phyloP scores from a whole-genome alignment of 2,888 invertebrate genomes.

The Sphecodes monilicornis region DNA sequence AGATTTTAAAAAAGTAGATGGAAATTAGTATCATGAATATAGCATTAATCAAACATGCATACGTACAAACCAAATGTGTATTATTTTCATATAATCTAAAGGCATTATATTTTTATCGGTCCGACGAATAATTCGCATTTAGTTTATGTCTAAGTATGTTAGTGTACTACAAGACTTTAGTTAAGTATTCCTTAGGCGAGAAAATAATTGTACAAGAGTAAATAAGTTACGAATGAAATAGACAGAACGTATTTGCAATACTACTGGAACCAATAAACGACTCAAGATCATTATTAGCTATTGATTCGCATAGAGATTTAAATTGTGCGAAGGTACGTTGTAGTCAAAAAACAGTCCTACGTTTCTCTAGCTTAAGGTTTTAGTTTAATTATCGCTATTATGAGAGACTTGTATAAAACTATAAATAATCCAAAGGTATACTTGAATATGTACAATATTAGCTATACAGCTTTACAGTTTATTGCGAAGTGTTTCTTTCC shows the following conservation, averaged over 20 bases:
- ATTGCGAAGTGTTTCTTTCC: conserved; percentile 39
- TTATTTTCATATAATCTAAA: conserved; percentile 66
- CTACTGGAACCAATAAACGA: conserved; percentile 42
- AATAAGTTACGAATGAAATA: conserved; percentile 36
- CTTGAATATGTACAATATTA: conserved; percentile 57
- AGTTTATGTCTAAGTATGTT: conserved; percentile 53
- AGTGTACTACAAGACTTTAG: conserved; percentile 39
- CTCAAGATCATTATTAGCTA: conserved; percentile 34
- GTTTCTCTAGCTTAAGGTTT: conserved; percentile 23
- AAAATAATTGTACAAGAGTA: conserved; percentile 48
- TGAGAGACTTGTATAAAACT: conserved; percentile 51
- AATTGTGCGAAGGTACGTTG: conserved; percentile 32
- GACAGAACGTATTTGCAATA: conserved; percentile 43
- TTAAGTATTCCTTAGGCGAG: conserved; percentile 36
- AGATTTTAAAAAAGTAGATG: conserved; percentile 39
- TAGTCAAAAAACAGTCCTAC: no score
- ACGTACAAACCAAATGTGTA: conserved; percentile 66
- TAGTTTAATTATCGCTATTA: conserved; percentile 19
- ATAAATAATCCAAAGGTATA: conserved; percentile 33
- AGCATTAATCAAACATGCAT: conserved; percentile 65
- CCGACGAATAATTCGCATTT: conserved; percentile 51
- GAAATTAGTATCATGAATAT: conserved; percentile 50
- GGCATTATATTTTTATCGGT: conserved; percentile 61
- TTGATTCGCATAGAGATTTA: conserved; percentile 34
- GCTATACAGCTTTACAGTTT: conserved; percentile 30